Conservation (phyloP, 2,113 vertebrate species). For the Labeo rohita region DNA sequence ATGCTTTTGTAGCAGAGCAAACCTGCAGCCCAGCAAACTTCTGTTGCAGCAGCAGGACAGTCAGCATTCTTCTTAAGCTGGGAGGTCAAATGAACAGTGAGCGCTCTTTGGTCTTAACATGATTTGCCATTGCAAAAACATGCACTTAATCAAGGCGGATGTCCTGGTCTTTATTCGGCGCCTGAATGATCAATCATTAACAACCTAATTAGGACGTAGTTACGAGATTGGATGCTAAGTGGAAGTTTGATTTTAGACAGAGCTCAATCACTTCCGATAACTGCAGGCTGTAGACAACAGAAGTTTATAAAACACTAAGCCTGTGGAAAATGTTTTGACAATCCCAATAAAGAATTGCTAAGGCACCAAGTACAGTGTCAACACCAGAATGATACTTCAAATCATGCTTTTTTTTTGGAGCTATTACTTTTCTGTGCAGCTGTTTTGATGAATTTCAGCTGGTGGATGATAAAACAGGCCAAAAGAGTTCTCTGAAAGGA, state of each 20-base stretch:
- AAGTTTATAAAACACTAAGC: not conserved
- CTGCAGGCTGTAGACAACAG: not conserved
- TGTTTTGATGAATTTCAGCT: not conserved
- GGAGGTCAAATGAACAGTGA: not conserved
- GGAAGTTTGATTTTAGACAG: not conserved
- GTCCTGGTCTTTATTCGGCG: not conserved
- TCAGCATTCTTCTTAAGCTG: not conserved
- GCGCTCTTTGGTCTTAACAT: slow-evolving; percentile 4
- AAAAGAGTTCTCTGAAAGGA: not conserved
- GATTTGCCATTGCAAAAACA: slow-evolving; percentile 8
- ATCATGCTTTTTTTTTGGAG: not conserved
- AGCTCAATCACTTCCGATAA: not conserved
- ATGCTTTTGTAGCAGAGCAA: not conserved
- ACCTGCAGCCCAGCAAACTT: not conserved
- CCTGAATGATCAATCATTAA: not conserved
- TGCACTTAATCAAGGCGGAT: not conserved
- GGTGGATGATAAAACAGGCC: not conserved
- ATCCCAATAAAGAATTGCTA: not conserved
- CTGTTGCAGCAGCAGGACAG: not conserved
- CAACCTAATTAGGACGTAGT: not conserved
- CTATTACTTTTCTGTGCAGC: not conserved
- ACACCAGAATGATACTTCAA: not conserved
- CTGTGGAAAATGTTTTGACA: not conserved
- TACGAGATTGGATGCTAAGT: not conserved
- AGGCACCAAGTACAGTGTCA: not conserved